Conservation (phyloP, 2,888 invertebrate species). For the Cosmia pyralina region DNA sequence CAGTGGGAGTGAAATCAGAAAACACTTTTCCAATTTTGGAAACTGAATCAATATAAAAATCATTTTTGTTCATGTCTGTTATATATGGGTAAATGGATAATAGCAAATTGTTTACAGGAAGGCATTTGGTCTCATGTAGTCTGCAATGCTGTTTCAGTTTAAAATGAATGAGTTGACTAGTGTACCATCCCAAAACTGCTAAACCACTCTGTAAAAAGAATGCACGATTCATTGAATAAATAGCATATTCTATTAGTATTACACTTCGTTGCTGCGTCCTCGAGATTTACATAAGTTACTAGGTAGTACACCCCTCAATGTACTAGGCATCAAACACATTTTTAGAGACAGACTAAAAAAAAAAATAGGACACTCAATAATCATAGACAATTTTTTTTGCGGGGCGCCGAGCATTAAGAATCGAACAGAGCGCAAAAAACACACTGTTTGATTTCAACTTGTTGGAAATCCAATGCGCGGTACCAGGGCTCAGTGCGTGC, state of each 20-base stretch:
- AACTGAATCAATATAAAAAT: conserved; percentile 68
- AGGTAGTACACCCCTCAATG: not conserved
- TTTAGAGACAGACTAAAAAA: not conserved
- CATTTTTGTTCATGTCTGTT: conserved; percentile 70
- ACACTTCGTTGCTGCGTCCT: not conserved
- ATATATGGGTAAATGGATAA: conserved; percentile 75
- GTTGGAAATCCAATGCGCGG: not conserved
- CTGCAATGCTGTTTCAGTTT: conserved; percentile 76
- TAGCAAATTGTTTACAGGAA: conserved; percentile 70
- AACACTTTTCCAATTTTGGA: conserved; percentile 75
- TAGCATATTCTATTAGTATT: not conserved
- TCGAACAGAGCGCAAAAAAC: not conserved
- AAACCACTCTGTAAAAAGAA: conserved; percentile 89
- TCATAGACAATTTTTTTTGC: not conserved
- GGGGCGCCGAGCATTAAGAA: not conserved
- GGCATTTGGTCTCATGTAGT: conserved; percentile 66
- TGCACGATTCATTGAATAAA: not conserved
- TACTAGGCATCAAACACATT: not conserved
- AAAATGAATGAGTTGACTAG: conserved; percentile 89
- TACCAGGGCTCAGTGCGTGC: too few species aligned
- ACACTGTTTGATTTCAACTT: not conserved
- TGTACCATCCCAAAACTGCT: conserved; percentile 91
- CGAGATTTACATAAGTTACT: not conserved
- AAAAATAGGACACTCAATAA: not conserved
- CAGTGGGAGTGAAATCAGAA: conserved; percentile 74